phyloP scores from a whole-genome alignment of 1,140 invertebrate genomes.

The Papilio aristodemus region DNA sequence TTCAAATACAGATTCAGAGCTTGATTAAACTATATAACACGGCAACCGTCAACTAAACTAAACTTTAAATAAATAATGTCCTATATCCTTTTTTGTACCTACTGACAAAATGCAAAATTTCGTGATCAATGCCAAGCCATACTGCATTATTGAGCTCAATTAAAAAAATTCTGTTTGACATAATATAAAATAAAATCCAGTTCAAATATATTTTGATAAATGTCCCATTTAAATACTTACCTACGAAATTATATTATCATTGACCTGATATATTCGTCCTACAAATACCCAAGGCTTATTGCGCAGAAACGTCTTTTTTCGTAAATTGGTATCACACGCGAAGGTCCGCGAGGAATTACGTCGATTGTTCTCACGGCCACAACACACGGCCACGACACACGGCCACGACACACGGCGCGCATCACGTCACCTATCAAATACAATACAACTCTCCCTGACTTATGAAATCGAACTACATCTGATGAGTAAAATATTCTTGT shows the following conservation, averaged over 20 bases:
- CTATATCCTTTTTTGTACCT: no score
- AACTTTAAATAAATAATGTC: no score
- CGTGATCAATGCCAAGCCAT: no score
- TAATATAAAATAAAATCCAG: no score
- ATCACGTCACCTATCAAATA: constrained; percentile 17
- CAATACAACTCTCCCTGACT: constrained; percentile 9
- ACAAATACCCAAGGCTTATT: constrained; percentile 17
- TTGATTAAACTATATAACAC: constrained; percentile 18
- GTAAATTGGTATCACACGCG: constrained; percentile 21
- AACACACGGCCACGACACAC: no score
- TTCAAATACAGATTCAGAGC: constrained; percentile 17
- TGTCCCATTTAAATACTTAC: no score
- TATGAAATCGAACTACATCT: neutral
- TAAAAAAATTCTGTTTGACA: no score
- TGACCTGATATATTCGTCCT: neutral
- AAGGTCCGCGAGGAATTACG: constrained; percentile 24
- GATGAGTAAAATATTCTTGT: no score
- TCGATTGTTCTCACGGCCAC: constrained; percentile 27
- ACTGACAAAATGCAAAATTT: no score
- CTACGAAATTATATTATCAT: neutral
- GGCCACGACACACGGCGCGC: no score
- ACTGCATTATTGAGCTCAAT: no score
- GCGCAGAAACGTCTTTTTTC: constrained; percentile 22
- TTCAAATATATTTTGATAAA: no score
- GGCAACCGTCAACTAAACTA: neutral